These are phyloP conservation scores for Papilio elwesi DNA, from an alignment of 2,888 invertebrate genomes.

Conservation along the genomic window DNA sequence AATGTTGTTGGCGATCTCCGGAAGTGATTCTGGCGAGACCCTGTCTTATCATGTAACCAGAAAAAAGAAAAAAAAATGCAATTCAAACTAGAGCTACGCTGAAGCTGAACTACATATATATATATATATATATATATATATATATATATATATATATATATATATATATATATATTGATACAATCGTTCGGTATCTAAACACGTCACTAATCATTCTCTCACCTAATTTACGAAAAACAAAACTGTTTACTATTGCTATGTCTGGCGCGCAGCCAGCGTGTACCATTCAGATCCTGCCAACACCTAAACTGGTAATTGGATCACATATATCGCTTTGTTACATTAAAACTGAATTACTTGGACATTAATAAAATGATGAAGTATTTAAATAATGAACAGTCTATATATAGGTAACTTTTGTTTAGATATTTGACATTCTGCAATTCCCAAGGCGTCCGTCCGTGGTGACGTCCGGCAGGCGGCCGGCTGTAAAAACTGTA, in stretches of 20 bases:
- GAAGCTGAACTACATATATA: too few relatives aligned
- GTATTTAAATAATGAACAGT: constrained; percentile 44
- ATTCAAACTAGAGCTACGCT: too few relatives aligned
- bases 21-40: too few relatives aligned
- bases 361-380: constrained; percentile 44
- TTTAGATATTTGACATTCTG: too few relatives aligned
- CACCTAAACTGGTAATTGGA: constrained; percentile 61
- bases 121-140: too few relatives aligned
- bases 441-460: too few relatives aligned
- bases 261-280: constrained; percentile 42
- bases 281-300: constrained; percentile 48
- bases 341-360: constrained; percentile 35
- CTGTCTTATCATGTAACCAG: too few relatives aligned
- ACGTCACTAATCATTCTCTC: constrained; percentile 21
- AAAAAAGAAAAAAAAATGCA: too few relatives aligned
- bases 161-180: background rate
- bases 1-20: too few relatives aligned
- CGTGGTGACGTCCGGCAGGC: too few relatives aligned
- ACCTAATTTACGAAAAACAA: constrained; percentile 42
- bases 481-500: too few relatives aligned
- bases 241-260: constrained; percentile 42
- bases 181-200: background rate
- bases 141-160: too few relatives aligned
- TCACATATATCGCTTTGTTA: constrained; percentile 53
- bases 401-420: background rate